Evolutionary conservation across 1,140 invertebrate genomes (phyloP), one percentile per base, ranked within the genome.

Genomic region (Calosoma granatense): DNA sequence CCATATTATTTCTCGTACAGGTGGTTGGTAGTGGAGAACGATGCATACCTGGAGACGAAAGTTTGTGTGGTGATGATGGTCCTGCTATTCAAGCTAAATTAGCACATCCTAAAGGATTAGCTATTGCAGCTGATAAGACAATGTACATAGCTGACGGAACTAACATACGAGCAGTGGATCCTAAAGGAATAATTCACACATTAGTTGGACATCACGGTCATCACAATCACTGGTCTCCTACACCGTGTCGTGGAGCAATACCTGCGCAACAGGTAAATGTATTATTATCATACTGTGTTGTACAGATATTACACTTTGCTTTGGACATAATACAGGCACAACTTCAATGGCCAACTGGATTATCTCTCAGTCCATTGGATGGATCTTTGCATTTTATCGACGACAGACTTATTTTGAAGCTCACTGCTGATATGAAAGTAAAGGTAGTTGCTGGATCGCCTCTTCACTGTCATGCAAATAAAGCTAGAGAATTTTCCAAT

Each of bases 111-210:
- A 98, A 98, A 86, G 95, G 94, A 79, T 81, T 95, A 54, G 92
- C 90, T 17, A 91, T 97, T 51, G 88, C 90, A 11, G 87, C 88
- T 23, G 90, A 93, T 68, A 88, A 86, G 65, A 91, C 89, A 14
- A 91, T 96, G 83, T 96, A 94, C 67, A 92, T 96, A 61, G 92
- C 92, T 47, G 93, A 96, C 73, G 95, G 88, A 56, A 93, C 91
- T 0, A 95, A 94, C 64, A 92, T 97, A 51, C 80, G 93, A 39
- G 87, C 88, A 22, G 92, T 98, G 0, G 91, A 94, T 76, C 83
- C 87, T 15, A 78, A 87, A 64, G 93, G 92, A 11, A 86, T 92
- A n/a, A 97, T 98, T 57, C 88, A 93, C 59, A 98, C 95, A 0
- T 71, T 98, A 20, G 91, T 96, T 23, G 92, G 92, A 14, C 90